phyloP scores from a whole-genome alignment of 2,113 vertebrate genomes.

The Guaruba guarouba region DNA sequence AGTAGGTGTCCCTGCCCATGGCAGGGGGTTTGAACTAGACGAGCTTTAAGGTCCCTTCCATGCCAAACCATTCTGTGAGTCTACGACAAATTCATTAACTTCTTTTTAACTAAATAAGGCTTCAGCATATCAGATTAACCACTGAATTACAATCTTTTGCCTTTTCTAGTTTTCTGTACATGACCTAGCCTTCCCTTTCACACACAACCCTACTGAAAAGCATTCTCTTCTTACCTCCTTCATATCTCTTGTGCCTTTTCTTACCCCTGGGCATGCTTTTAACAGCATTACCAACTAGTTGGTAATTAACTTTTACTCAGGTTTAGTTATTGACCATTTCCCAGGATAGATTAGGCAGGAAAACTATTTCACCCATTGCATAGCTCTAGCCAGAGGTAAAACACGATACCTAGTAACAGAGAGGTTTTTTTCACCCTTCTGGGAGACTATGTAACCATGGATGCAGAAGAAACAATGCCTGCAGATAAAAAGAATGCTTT shows the following conservation, averaged over 20 bases:
- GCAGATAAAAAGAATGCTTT: slow-evolving; percentile 1
- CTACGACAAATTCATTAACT: neutral
- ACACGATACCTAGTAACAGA: neutral
- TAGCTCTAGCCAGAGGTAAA: slow-evolving; percentile 9
- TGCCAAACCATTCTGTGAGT: neutral
- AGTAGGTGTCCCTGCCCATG: neutral
- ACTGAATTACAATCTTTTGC: neutral
- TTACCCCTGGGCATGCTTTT: neutral
- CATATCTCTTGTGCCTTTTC: neutral
- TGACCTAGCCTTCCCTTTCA: neutral
- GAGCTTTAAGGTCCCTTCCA: neutral
- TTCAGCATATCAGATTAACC: neutral
- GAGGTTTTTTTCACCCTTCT: neutral
- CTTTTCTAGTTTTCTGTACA: neutral
- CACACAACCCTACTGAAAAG: neutral
- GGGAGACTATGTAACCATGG: neutral
- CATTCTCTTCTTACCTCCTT: neutral
- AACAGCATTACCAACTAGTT: neutral
- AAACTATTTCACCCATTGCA: neutral
- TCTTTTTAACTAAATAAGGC: neutral
- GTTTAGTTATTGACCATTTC: slow-evolving; percentile 28
- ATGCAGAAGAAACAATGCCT: neutral
- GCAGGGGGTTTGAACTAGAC: fast-evolving
- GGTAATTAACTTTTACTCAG: slow-evolving; percentile 37
- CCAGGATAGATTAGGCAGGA: slow-evolving; percentile 8